Conservation (phyloP, 2,113 vertebrate species). For the Prunella fulvescens region DNA sequence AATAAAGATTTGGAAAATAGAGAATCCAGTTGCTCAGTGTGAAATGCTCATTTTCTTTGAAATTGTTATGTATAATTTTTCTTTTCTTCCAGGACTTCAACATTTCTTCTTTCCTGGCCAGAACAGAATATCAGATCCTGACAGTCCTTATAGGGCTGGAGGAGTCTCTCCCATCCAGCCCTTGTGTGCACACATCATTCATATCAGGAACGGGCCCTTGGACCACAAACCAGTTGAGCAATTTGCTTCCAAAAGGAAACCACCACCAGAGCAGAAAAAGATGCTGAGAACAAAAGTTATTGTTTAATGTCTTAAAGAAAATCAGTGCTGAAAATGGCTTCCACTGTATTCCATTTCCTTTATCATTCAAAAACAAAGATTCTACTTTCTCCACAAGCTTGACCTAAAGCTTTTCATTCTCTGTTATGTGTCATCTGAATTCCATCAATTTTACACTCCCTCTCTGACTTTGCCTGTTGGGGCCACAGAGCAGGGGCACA, state of each 20-base stretch:
- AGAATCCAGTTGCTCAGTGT: background rate
- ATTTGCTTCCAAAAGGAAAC: constrained; percentile 26
- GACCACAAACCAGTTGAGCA: background rate
- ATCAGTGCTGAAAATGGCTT: constrained; percentile 34
- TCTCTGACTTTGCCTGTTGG: background rate
- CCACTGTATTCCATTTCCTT: background rate
- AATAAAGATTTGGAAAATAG: constrained; percentile 36
- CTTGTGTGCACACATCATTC: background rate
- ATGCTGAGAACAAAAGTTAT: constrained; percentile 42
- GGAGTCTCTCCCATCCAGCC: background rate
- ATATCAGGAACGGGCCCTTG: background rate
- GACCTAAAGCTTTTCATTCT: background rate
- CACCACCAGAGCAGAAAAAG: constrained; percentile 34
- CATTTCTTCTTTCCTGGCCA: constrained; percentile 8
- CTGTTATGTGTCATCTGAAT: background rate
- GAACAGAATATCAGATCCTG: constrained; percentile 22
- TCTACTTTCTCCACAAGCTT: background rate
- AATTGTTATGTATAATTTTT: background rate
- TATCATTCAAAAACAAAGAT: background rate
- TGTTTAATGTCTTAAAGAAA: constrained; percentile 42
- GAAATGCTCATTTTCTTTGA: constrained; percentile 33
- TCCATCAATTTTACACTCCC: background rate
- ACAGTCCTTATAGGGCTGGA: background rate
- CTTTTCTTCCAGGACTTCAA: background rate
- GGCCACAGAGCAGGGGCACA: background rate